Conservation (phyloP, 2,113 vertebrate species). For the Nannobrachium achirus region DNA sequence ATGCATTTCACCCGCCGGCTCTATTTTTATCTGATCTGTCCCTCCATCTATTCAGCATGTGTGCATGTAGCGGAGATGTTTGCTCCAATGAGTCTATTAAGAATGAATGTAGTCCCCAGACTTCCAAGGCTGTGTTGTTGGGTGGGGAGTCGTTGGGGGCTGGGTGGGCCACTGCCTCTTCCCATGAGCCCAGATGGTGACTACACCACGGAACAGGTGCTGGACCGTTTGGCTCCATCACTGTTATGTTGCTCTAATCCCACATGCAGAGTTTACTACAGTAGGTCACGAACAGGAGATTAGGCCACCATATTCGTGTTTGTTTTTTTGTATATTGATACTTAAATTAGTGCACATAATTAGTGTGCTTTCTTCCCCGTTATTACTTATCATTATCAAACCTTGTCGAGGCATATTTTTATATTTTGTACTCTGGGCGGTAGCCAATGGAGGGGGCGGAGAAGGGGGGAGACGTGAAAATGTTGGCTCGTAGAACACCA, state of each 20-base stretch:
- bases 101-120: conserved; percentile 28
- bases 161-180: background rate
- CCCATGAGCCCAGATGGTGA: no score
- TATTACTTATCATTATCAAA: no score
- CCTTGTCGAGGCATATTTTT: background rate
- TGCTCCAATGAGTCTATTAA: conserved; percentile 12
- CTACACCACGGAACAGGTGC: conserved; percentile 61
- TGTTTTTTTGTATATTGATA: no score
- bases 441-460: no score
- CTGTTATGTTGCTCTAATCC: conserved; percentile 40
- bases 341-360: no score
- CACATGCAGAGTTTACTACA: conserved; percentile 36
- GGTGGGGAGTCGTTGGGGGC: conserved; percentile 4
- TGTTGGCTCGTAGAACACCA: no score
- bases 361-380: no score
- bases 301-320: no score
- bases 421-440: background rate
- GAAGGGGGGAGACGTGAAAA: no score
- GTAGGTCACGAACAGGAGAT: conserved; percentile 7
- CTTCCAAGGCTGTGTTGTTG: conserved; percentile 14
- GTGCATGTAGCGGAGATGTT: conserved; percentile 21
- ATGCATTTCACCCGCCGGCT: background rate
- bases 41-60: background rate
- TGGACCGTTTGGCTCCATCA: conserved; percentile 39
- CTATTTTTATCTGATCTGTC: background rate